Percentiles rank a stretch among this genome's conserved stretches.
phyloP scores from a whole-genome alignment of 1,140 invertebrate species.

The Orussus abietinus region DNA sequence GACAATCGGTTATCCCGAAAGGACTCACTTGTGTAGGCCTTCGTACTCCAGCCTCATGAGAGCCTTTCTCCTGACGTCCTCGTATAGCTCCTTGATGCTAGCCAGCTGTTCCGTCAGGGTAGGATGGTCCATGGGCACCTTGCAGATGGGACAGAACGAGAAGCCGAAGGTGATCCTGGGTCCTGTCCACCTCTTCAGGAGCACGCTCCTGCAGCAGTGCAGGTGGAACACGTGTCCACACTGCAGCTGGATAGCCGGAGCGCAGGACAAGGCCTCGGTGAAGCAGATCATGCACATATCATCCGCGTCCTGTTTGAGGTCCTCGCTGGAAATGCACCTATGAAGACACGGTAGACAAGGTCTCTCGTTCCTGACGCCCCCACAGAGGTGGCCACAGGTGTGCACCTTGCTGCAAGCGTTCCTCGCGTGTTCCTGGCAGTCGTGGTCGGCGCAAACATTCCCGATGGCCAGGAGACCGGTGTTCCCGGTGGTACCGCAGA shows the following conservation, averaged over 20 bases:
- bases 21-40: constrained; percentile 67
- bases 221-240: constrained; percentile 97
- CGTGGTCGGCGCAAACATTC: constrained; percentile 88
- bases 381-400: constrained; percentile 87
- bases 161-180: constrained; percentile 96
- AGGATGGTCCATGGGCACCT: constrained; percentile 85
- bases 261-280: constrained; percentile 89
- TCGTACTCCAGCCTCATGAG: constrained; percentile 96
- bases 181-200: constrained; percentile 87
- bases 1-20: too few relatives aligned
- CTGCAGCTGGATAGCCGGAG: constrained; percentile 87
- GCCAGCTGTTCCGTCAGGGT: constrained; percentile 72
- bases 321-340: constrained; percentile 70
- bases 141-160: constrained; percentile 94
- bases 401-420: constrained; percentile 82
- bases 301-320: constrained; percentile 88
- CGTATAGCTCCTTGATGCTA: constrained; percentile 76
- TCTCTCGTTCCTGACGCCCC: constrained; percentile 80
- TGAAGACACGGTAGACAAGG: constrained; percentile 86
- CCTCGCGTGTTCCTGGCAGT: constrained; percentile 85
- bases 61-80: constrained; percentile 91
- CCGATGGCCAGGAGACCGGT: constrained; percentile 84
- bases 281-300: constrained; percentile 99
- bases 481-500: constrained; percentile 83
- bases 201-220: constrained; percentile 84